Conservation (phyloP, 2,113 vertebrate genomes). For the Anser cygnoides region DNA sequence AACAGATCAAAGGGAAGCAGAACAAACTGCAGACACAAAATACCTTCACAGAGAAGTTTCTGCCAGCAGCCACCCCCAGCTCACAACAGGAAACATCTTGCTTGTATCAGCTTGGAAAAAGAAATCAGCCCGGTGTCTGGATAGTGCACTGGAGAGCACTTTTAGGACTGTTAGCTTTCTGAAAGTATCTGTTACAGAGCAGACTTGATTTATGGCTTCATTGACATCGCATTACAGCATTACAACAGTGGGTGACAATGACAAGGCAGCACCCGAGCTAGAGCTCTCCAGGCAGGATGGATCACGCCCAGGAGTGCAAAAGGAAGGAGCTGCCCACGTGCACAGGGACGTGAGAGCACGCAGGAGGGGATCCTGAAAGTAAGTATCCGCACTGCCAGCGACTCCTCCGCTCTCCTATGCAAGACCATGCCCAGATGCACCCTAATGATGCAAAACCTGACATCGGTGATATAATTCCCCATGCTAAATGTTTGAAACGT, state of each 20-base stretch:
- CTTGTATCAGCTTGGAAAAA: not conserved
- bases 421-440: not conserved
- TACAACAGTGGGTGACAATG: not conserved
- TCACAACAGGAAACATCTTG: not conserved
- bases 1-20: not conserved
- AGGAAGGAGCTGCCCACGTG: accelerated
- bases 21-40: not conserved
- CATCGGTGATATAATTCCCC: not conserved
- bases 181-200: not conserved
- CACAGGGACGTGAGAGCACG: not conserved
- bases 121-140: not conserved
- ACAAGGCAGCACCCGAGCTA: not conserved
- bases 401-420: not conserved
- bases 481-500: not conserved
- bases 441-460: not conserved
- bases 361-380: not conserved
- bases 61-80: not conserved
- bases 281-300: not conserved
- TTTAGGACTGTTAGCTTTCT: not conserved
- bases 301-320: not conserved
- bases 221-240: not conserved
- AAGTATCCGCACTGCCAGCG: no score
- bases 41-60: not conserved
- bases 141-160: not conserved
- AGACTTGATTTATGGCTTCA: conserved; percentile 8